A percentile compares a stretch with the other conserved stretches of the same genome.
Conservation (phyloP, 1,140 invertebrate genomes). For the Akabosia matsudoensis region DNA sequence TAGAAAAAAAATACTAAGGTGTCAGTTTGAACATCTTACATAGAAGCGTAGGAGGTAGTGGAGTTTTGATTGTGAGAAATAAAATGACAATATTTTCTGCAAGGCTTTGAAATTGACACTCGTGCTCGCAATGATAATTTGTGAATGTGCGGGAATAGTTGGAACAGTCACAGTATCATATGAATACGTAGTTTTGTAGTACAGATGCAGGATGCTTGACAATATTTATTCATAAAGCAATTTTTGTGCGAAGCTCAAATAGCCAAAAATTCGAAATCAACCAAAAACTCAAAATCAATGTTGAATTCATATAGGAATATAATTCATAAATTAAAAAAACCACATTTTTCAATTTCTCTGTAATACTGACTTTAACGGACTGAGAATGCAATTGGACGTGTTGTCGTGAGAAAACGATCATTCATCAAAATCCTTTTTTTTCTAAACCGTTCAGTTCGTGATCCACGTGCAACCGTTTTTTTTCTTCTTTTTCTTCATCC, state of each 20-base stretch:
- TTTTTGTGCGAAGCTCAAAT: too few species aligned
- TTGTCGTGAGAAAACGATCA: not conserved
- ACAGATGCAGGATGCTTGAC: too few species aligned
- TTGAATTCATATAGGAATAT: too few species aligned
- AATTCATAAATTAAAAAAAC: too few species aligned
- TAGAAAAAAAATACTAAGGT: too few species aligned
- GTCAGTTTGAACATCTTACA: conserved; percentile 17
- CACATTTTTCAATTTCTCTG: not conserved
- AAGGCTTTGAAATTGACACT: not conserved
- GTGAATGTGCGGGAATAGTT: too few species aligned
- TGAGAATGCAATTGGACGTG: not conserved
- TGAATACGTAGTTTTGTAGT: too few species aligned
- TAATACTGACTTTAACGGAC: not conserved
- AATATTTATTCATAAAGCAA: too few species aligned
- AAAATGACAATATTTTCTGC: conserved; percentile 5
- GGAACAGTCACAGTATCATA: too few species aligned
- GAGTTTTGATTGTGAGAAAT: not conserved
- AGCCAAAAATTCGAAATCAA: too few species aligned
- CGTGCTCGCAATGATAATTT: not conserved
- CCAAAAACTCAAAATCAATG: too few species aligned
- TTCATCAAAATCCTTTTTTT: conserved; percentile 19
- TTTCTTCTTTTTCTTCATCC: too few species aligned
- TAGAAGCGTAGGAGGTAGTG: not conserved
- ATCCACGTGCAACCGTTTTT: conserved; percentile 24
- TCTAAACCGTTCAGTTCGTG: not conserved